These are phyloP conservation scores for Pseudolaguvia tuberculata DNA, from an alignment of 2,113 vertebrate species.

Conservation along the genomic window DNA sequence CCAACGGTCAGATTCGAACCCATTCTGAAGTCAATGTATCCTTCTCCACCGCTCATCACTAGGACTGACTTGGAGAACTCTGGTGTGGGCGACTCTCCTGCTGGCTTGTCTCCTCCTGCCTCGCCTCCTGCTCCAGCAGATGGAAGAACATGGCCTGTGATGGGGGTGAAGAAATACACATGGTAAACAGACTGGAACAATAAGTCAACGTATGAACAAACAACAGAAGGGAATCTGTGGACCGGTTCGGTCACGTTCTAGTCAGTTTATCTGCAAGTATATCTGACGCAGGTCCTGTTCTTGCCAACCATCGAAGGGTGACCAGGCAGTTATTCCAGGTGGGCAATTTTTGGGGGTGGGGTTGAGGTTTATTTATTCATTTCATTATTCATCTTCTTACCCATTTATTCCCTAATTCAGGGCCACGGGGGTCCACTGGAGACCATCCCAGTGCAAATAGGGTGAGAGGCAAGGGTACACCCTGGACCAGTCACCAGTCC, in stretches of 20 bases:
- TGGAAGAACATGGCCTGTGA: constrained; percentile 80
- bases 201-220: not conserved
- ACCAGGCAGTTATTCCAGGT: too few species aligned
- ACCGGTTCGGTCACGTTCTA: not conserved
- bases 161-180: constrained; percentile 4
- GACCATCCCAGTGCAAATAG: too few species aligned
- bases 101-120: constrained; percentile 63
- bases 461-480: too few species aligned
- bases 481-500: too few species aligned
- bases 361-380: too few species aligned
- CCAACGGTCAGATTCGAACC: constrained; percentile 68
- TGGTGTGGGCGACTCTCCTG: constrained; percentile 69
- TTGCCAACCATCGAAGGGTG: too few species aligned
- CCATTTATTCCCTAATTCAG: too few species aligned
- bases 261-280: not conserved
- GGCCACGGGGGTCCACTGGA: too few species aligned
- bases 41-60: constrained; percentile 96
- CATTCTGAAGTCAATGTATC: constrained; percentile 99
- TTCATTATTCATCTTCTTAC: too few species aligned
- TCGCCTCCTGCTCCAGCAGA: constrained; percentile 67
- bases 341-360: too few species aligned
- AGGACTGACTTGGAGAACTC: constrained; percentile 77
- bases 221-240: not conserved
- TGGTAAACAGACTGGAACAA: constrained; percentile 14
- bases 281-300: not conserved